Base-by-base conservation (phyloP, 2,113 vertebrate species). In the Corvus cornix region DNA sequence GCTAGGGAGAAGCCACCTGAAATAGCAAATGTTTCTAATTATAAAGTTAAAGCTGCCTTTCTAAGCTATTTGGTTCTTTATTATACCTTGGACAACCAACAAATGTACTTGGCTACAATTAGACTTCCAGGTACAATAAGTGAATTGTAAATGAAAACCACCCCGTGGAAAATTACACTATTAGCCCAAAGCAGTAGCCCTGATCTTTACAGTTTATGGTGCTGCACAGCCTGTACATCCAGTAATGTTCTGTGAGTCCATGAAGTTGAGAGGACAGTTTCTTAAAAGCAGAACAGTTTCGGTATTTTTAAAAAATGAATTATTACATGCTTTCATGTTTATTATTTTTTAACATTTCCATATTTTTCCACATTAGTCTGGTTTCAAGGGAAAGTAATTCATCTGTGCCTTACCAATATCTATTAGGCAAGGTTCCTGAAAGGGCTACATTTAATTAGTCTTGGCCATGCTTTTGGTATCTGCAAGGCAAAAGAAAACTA, bases 51-150 rank as follows among this genome's bases (percentile, higher is more conserved):
- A 95, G 52, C 75, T 93, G 79, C 51, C 74, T 96, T 95, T 93
- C 43, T 90, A 43, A 93, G 55, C 70, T 91, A 4, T 77, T 88
- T 90, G 22, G 3, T 73, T 89, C 70, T 96, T 93, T 90, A 94
- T 91, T 84, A 16, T 76, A 66, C 79, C 46, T 94, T 83, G 63
- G 80, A 82, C 55, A 88, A 91, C 78, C 55, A 0, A 0, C 88
- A 95, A 94, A 95, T 86, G 31, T 92, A 60, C 76, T 90, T 90
- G 60, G 83, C 72, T 94, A 28, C 95, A 92, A 64, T 92, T 94
- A 90, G 66, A 46, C 53, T 66, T 92, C 46, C 35, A 81, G 35
- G 74, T 92, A 78, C 58, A 88, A 76, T 82, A 93, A 73, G 43
- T 62, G 66, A 96, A 80, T 91, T 90, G 73, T 94, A 95, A 87